Percentiles rank a stretch among this genome's conserved stretches.
phyloP scores from a whole-genome alignment of 2,113 vertebrate genomes.

The Ibidorhyncha struthersii region DNA sequence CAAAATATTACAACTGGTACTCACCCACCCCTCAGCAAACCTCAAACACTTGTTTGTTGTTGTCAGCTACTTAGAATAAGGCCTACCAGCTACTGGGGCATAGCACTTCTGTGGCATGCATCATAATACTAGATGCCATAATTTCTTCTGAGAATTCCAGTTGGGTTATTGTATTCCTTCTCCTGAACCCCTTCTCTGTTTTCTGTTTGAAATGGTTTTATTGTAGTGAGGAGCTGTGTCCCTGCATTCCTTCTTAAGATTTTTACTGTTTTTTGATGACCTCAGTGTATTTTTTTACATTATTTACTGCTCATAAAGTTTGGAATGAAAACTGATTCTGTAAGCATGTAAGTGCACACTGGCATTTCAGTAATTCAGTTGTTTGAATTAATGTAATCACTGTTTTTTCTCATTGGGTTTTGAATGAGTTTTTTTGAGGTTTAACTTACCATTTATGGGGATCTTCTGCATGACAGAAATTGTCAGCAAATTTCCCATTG shows the following conservation, averaged over 20 bases:
- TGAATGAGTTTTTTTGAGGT: not conserved
- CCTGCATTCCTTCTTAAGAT: accelerated
- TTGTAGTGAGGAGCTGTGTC: not conserved
- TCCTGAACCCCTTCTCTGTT: not conserved
- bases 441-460: not conserved
- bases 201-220: accelerated
- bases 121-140: accelerated
- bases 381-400: not conserved
- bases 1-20: no score
- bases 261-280: not conserved
- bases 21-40: not conserved
- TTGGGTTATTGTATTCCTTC: not conserved
- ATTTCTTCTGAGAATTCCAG: not conserved
- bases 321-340: not conserved
- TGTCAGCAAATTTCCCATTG: not conserved
- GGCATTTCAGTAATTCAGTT: not conserved
- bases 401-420: not conserved
- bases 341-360: no score
- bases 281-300: not conserved
- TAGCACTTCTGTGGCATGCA: not conserved
- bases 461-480: not conserved
- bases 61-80: not conserved
- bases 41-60: accelerated
- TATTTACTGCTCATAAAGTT: not conserved
- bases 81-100: not conserved